Conservation (phyloP, 2,797 vertebrate species). For the Syndactyla subalaris region DNA sequence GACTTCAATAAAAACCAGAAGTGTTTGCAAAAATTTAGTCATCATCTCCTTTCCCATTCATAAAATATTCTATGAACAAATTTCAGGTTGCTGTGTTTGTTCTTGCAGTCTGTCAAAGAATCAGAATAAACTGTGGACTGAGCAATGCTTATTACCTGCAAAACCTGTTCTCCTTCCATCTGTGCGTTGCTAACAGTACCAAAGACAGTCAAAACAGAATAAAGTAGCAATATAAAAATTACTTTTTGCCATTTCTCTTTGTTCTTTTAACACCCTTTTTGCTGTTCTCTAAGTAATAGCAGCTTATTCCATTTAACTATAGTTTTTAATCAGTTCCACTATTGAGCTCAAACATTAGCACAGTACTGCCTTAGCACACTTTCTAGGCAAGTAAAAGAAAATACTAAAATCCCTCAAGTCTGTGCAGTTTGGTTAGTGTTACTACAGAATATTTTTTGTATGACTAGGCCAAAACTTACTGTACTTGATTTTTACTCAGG, state of each 20-base stretch:
- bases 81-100: background rate
- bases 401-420: background rate
- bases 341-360: background rate
- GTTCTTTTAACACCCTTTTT: background rate
- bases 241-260: background rate
- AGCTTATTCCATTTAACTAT: background rate
- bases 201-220: background rate
- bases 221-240: background rate
- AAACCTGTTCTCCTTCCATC: background rate
- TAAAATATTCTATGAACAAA: background rate
- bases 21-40: accelerated
- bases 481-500: background rate
- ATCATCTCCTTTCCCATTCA: background rate
- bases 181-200: background rate
- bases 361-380: background rate
- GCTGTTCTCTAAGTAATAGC: background rate
- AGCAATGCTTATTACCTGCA: background rate
- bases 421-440: background rate
- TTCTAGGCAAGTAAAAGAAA: background rate
- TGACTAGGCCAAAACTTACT: background rate
- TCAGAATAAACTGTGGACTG: background rate
- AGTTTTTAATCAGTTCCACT: background rate
- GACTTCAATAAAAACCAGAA: background rate
- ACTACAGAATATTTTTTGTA: background rate
- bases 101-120: background rate